These are phyloP conservation scores for Erpornis zantholeuca DNA, from an alignment of 2,113 vertebrate species.

Conservation along the genomic window DNA sequence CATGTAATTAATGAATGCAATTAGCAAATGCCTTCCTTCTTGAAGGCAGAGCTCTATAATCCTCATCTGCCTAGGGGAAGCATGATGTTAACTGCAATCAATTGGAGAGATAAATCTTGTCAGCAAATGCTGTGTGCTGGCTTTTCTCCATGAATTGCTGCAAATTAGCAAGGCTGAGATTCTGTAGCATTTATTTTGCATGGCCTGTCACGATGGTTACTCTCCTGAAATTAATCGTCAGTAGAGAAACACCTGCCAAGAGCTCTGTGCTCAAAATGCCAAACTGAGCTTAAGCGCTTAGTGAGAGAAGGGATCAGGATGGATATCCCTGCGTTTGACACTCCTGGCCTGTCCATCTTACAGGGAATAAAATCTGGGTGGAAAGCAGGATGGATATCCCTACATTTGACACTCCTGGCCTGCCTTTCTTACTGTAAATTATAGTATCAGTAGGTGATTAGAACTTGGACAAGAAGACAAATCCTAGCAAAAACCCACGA, in stretches of 20 bases:
- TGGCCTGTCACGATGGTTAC: background rate
- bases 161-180: background rate
- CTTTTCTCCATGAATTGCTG: background rate
- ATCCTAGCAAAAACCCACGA: background rate
- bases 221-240: background rate
- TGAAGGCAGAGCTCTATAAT: background rate
- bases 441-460: rapidly evolving
- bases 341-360: background rate
- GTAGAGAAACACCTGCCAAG: background rate
- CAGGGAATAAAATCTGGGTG: background rate
- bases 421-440: background rate
- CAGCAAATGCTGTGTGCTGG: background rate
- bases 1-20: background rate
- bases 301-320: background rate
- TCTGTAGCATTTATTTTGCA: background rate
- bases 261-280: background rate
- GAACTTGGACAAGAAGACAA: background rate
- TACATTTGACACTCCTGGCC: rapidly evolving
- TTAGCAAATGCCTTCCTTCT: background rate
- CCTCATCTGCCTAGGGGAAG: background rate
- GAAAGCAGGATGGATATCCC: background rate
- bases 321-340: rapidly evolving
- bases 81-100: background rate
- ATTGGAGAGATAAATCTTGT: background rate
- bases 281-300: background rate